A percentile compares a stretch with the other conserved stretches of the same genome.
Evolutionary conservation across 1,140 invertebrate genomes (phyloP).

Genomic region (Nasonia longicornis): DNA sequence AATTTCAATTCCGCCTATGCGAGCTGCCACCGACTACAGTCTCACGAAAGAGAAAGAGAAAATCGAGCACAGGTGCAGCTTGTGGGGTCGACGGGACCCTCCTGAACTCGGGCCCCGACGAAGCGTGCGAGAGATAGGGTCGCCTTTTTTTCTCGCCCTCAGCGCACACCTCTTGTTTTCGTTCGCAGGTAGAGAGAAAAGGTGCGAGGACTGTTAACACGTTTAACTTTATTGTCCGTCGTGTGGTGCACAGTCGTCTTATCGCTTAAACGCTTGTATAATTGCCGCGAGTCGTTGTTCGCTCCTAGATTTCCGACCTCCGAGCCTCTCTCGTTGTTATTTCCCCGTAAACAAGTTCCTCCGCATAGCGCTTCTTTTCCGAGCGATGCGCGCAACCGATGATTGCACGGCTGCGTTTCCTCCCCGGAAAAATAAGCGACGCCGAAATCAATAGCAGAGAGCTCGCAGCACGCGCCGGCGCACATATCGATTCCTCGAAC

Average conservation of each 20-base stretch:
- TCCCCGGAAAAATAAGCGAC: not conserved
- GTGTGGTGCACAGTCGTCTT: not conserved
- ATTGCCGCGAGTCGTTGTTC: not conserved
- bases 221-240: slow-evolving; percentile 17
- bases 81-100: not conserved
- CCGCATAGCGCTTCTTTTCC: not conserved
- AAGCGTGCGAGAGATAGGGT: not conserved
- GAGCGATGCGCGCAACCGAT: too few species aligned
- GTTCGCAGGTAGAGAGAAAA: not conserved
- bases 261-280: slow-evolving; percentile 6
- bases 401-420: not conserved
- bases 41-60: not conserved
- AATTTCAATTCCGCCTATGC: not conserved
- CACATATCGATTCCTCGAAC: slow-evolving; percentile 23
- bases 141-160: not conserved
- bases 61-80: not conserved
- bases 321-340: not conserved
- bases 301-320: not conserved
- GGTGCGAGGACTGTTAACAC: slow-evolving; percentile 7
- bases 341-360: not conserved
- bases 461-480: too few species aligned
- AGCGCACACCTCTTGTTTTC: not conserved
- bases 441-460: not conserved
- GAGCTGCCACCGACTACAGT: not conserved
- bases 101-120: not conserved